Conservation (phyloP, 2,113 vertebrate species). For the Piaya cayana region DNA sequence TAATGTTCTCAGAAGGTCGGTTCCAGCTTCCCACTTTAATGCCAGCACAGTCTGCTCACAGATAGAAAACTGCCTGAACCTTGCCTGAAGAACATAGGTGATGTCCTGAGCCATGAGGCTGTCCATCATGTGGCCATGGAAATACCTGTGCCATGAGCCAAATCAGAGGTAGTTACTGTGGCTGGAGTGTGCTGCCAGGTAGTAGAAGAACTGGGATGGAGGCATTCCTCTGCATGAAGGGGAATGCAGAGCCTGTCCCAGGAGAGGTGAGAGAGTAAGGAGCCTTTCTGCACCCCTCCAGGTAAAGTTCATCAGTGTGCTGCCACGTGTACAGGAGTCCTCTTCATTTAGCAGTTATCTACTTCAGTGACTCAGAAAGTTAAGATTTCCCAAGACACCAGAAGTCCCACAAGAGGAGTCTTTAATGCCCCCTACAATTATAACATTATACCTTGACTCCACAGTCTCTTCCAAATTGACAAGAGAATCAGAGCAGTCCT, state of each 20-base stretch:
- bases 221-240: neutral
- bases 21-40: neutral
- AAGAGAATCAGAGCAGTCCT: neutral
- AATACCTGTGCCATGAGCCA: neutral
- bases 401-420: neutral
- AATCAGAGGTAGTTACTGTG: neutral
- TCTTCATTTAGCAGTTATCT: neutral
- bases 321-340: neutral
- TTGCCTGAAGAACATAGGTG: neutral
- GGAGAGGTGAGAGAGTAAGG: neutral
- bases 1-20: neutral
- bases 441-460: neutral
- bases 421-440: neutral
- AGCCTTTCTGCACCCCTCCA: neutral
- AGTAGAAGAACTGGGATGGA: neutral
- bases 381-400: neutral
- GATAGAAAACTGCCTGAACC: neutral
- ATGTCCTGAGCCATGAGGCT: neutral
- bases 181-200: neutral
- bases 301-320: neutral
- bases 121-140: neutral
- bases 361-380: neutral
- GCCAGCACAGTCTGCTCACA: neutral
- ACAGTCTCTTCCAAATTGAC: neutral
- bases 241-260: neutral